These are phyloP conservation scores for Bos taurus DNA, from an alignment of 2,113 vertebrate species.

Conservation along the genomic window ARS-UCD2.0 NC_037329.1:21447001-21447500, in stretches of 20 bases:
- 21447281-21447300: not conserved
- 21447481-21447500: not conserved
- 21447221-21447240: not conserved
- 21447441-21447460: not conserved
- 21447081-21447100: not conserved
- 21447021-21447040: not conserved
- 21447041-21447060: not conserved
- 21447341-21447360: not conserved
- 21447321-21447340: not conserved
- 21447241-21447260: not conserved
- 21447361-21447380: not conserved
- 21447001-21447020: not conserved
- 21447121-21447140: not conserved
- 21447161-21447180: not conserved
- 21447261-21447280: not conserved
- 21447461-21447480: not conserved
- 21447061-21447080: not conserved
- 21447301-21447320: not conserved
- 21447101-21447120: not conserved
- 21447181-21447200: not conserved
- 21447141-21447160: not conserved
- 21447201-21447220: not conserved
- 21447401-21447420: not conserved
- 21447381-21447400: not conserved
- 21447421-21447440: not conserved